Conservation (phyloP, 1,140 invertebrate species). For the Drosophila pectinifera region DNA sequence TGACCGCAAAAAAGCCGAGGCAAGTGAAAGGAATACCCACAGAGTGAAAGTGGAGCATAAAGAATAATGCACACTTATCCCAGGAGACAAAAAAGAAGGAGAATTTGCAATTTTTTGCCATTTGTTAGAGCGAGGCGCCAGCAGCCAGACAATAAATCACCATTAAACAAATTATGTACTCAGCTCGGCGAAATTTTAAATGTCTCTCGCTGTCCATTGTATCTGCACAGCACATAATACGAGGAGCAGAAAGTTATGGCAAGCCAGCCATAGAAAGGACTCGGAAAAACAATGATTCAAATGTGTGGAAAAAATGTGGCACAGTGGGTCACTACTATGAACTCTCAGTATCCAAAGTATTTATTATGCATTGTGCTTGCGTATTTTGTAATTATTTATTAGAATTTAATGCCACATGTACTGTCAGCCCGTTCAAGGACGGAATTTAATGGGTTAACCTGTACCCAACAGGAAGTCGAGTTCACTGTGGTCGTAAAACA, state of each 20-base stretch:
- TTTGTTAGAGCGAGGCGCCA: conserved; percentile 58
- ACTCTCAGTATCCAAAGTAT: no score
- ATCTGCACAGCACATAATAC: conserved; percentile 31
- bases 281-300: conserved; percentile 30
- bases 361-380: no score
- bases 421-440: no score
- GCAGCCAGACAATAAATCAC: conserved; percentile 71
- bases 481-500: conserved; percentile 6
- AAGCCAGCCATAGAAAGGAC: conserved; percentile 5
- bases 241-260: conserved; percentile 18
- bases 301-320: neutral
- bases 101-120: conserved; percentile 71
- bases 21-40: conserved; percentile 24
- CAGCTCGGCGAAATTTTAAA: conserved; percentile 75
- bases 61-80: conserved; percentile 59
- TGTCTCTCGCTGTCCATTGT: conserved; percentile 69
- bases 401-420: no score
- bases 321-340: conserved; percentile 9
- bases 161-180: conserved; percentile 82
- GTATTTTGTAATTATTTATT: no score
- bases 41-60: conserved; percentile 49
- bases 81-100: conserved; percentile 25
- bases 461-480: conserved; percentile 2
- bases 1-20: conserved; percentile 6
- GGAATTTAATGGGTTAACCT: neutral